Conservation (phyloP, 1,140 invertebrate species). For the Tetramorium alpestre region DNA sequence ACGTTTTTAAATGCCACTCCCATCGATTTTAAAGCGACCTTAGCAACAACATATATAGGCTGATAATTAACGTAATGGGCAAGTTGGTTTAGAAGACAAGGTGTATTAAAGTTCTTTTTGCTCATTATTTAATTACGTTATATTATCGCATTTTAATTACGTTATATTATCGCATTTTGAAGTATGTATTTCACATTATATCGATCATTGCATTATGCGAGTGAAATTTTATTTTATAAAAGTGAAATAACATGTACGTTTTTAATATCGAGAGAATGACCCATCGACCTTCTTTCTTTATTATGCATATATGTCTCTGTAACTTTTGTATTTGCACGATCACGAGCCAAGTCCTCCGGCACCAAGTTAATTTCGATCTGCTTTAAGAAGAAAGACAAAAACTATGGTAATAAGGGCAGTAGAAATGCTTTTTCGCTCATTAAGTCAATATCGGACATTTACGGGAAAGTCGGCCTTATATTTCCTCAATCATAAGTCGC, state of each 20-base stretch:
- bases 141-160: not conserved
- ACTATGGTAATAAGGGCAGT: constrained; percentile 2
- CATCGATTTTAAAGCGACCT: constrained; percentile 13
- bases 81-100: not conserved
- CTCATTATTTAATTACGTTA: not conserved
- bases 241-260: not conserved
- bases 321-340: not conserved
- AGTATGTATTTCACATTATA: not conserved
- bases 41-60: not conserved
- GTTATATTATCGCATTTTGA: not conserved
- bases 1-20: not conserved
- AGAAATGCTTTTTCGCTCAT: constrained; percentile 31
- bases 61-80: not conserved
- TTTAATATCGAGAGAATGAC: not conserved
- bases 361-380: constrained; percentile 16
- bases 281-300: not conserved
- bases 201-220: not conserved
- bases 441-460: constrained; percentile 76
- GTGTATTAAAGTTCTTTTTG: not conserved
- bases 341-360: not conserved
- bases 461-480: constrained; percentile 33
- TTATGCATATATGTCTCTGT: not conserved
- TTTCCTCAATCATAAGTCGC: not conserved
- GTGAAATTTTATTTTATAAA: not conserved
- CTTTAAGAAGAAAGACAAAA: not conserved